phyloP scores from a whole-genome alignment of 2,888 invertebrate species.

The Candidula unifasciata region DNA sequence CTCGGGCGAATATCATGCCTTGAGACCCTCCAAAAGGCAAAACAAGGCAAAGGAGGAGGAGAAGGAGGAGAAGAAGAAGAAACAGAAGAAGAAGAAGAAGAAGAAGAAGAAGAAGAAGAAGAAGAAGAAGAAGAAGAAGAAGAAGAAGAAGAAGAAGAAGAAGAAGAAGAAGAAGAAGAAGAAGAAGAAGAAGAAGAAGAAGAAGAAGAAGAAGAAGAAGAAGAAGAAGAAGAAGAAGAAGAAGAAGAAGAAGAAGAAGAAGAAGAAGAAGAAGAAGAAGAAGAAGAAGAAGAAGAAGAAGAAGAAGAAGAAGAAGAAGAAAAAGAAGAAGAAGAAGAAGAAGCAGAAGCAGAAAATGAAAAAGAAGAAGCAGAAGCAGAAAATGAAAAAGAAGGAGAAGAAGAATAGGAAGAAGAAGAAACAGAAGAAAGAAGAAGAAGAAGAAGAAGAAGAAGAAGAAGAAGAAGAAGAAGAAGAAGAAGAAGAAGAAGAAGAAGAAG shows the following conservation, averaged over 20 bases:
- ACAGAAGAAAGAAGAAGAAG: background rate
- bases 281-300: background rate
- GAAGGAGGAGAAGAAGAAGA: too few relatives aligned
- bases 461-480: background rate
- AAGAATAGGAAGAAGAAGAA: background rate
- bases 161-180: background rate
- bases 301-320: slow-evolving; percentile 64
- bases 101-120: background rate
- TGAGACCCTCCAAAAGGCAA: too few relatives aligned
- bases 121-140: background rate
- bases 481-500: background rate
- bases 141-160: background rate
- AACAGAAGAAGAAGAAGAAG: background rate
- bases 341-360: slow-evolving; percentile 63
- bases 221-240: background rate
- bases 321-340: background rate
- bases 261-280: background rate
- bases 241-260: background rate
- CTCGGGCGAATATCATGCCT: too few relatives aligned
- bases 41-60: too few relatives aligned
- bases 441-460: background rate
- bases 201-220: background rate
- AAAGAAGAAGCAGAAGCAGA: background rate
- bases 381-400: background rate
- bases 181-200: background rate